Base-by-base conservation (phyloP, 2,797 vertebrate genomes). In the Gobionotothen gibberifrons region DNA sequence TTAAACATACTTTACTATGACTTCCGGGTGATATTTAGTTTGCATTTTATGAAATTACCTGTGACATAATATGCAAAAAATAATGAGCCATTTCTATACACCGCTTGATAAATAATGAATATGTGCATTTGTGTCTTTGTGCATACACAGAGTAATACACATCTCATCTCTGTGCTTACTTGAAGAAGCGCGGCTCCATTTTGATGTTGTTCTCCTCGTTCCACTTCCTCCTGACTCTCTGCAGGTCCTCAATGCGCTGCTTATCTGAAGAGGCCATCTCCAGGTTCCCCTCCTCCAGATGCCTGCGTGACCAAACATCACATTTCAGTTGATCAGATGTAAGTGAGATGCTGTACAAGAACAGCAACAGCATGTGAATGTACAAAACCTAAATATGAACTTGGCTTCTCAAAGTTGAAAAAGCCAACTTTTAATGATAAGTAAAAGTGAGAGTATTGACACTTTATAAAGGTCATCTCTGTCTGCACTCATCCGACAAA, bases 181-280 rank as follows among this genome's bases (percentile, higher is more conserved):
- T 98, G 94, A 99, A 99, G 95, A 98, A 99, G 86, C 95, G 96
- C 44, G 98, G 96, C 93, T 95, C 94, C 42, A 97, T 96, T 91
- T 96, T 97, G 83, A 96, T 93, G 90, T 96, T 92, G 40, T 96
- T 97, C 90, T 99, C 98, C 42, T 99, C 98, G 87, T 96, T 94
- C 90, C 96, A 96, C 76, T 96, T 96, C 89, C 97, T 96, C 74
- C 96, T 94, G 73, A 86, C 87, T 83, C 98, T 95, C 90, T 99
- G 98, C 51, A 97, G 94, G 78, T 99, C 98, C 78, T 99, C 98
- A 52, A 99, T 98, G 64, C 97, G 96, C 92, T 97, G 97, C 78
- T 99, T 99, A 77, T 99, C 97, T 42, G 95, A 86, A 3, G 96
- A 87, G 1, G 98, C 98, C 49, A 96, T 93, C 94, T 98, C 97